Evolutionary conservation across 2,888 invertebrate species (phyloP), one percentile per base, ranked within the genome.

Genomic region (Melinaea menophilus): DNA sequence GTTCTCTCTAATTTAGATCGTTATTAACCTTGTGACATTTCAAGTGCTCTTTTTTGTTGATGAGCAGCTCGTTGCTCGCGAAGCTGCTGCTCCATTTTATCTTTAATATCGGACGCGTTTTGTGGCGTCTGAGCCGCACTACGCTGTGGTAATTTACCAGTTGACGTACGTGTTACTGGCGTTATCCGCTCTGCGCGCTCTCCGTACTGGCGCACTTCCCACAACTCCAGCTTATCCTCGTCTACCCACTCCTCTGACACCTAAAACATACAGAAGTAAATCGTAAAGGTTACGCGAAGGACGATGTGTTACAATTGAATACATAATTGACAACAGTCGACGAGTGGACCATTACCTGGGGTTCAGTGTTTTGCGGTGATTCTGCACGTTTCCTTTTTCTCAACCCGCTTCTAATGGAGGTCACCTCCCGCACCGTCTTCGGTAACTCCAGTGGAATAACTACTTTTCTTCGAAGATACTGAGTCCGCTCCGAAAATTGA

Each of bases 171-270:
- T 79, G 97, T 94, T 79, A 97, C 93, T 83, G 95, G 95, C 80
- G 94, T 94, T 77, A 92, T 92, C 79, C 94, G 93, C 86, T 94
- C 94, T 81, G 91, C 87, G 72, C 92, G 94, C 83, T 98, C 97
- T 33, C 96, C 96, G 80, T 97, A 98, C 75, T 96, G 95, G 75
- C 97, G 97, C 66, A 99, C 98, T 88, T 99, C 98, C 98, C 98
- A 99, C 48, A 99, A 86, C 79, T 99, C 98, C 55, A 99, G 86
- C 80, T 97, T 96, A 71, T 98, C 98, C 85, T 99, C 99, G 72
- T 98, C 97, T 0, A 98, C 95, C 99, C 99, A 99, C 77, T 96
- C 96, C 85, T 99, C 98, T 0, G 95, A 94, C 11, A 98, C 97
- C 90, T 90, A 61, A 12, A 58, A 61, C 41, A 54, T 41, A 2